These are phyloP conservation scores for Pectinophora gossypiella DNA, from an alignment of 1,140 invertebrate genomes.

Conservation along the genomic window DNA sequence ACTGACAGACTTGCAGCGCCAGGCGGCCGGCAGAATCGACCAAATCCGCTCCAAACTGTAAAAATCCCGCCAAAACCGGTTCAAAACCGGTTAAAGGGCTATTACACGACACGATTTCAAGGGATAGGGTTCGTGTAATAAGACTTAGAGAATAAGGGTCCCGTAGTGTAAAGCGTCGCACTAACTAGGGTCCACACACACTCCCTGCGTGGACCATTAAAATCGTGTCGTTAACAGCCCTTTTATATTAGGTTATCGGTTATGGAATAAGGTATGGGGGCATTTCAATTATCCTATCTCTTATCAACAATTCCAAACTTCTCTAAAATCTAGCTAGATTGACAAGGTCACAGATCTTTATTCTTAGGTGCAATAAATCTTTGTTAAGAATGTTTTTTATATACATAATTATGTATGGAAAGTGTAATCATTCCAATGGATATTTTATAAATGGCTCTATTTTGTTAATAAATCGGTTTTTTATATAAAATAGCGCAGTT, in stretches of 20 bases:
- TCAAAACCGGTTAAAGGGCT: neutral
- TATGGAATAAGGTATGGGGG: neutral
- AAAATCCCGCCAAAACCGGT: slow-evolving; percentile 7
- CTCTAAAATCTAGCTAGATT: no score
- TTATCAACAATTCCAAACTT: neutral
- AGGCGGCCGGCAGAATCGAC: slow-evolving; percentile 83
- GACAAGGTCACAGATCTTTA: neutral
- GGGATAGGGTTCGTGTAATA: no score
- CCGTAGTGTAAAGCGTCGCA: no score
- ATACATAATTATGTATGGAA: neutral
- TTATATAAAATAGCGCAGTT: slow-evolving; percentile 6
- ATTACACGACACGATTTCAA: neutral
- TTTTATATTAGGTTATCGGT: neutral
- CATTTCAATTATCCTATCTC: neutral
- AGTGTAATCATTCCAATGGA: neutral
- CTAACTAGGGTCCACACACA: no score
- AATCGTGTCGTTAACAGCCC: no score
- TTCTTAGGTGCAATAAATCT: neutral
- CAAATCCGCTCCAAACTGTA: slow-evolving; percentile 85
- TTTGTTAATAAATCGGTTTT: slow-evolving; percentile 45
- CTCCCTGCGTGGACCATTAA: no score
- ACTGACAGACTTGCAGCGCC: slow-evolving; percentile 88
- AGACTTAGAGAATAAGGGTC: no score
- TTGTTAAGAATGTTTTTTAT: neutral
- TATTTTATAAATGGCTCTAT: slow-evolving; percentile 26